phyloP scores from a whole-genome alignment of 2,797 vertebrate genomes.

The Chelonia mydas region DNA sequence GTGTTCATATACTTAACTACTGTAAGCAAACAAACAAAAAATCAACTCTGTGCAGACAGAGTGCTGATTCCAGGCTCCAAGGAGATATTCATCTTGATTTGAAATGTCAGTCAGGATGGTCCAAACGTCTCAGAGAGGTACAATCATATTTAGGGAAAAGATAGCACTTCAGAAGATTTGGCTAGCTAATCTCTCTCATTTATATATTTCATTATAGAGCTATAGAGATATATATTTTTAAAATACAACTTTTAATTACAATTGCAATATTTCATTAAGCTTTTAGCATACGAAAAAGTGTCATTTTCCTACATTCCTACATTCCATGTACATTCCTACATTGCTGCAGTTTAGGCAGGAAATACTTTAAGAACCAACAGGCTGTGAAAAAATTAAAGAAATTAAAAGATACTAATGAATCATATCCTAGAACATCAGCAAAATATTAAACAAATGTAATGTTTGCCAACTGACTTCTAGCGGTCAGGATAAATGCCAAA shows the following conservation, averaged over 20 bases:
- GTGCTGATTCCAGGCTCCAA: slow-evolving; percentile 52
- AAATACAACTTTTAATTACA: not conserved
- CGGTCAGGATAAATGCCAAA: not conserved
- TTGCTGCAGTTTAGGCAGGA: not conserved
- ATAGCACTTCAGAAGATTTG: slow-evolving; percentile 21
- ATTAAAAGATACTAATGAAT: not conserved
- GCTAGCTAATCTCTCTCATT: not conserved
- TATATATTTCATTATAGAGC: not conserved
- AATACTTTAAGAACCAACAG: not conserved
- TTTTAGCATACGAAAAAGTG: not conserved
- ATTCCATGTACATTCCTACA: no score
- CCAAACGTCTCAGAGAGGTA: slow-evolving; percentile 23
- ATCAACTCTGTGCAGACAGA: slow-evolving; percentile 42
- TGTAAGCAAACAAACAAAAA: slow-evolving; percentile 22
- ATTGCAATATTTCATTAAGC: not conserved
- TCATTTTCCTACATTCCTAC: not conserved
- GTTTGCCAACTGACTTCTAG: not conserved
- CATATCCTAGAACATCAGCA: not conserved
- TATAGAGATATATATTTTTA: not conserved
- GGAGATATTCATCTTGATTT: slow-evolving; percentile 60
- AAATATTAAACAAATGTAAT: not conserved
- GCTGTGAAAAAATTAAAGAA: not conserved
- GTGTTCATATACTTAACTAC: slow-evolving; percentile 40
- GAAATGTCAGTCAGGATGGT: slow-evolving; percentile 72
- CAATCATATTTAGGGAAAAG: slow-evolving; percentile 24